phyloP scores from a whole-genome alignment of 2,797 vertebrate species.

The Hoplostethus mediterraneus region DNA sequence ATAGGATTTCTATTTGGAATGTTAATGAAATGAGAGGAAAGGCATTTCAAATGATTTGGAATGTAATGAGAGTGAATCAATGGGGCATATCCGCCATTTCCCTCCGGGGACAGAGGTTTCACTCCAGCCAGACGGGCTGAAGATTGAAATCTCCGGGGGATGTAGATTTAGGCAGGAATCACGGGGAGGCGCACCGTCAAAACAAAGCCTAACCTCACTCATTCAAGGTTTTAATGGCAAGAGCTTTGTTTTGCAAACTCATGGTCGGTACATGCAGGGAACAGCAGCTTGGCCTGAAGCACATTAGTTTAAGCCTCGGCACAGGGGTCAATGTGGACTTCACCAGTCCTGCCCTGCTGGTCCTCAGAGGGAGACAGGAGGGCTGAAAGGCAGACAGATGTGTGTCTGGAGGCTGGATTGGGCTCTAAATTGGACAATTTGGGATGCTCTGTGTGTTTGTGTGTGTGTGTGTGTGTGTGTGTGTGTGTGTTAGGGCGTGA shows the following conservation, averaged over 20 bases:
- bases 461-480: constrained; percentile 2
- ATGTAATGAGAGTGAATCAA: constrained; percentile 10
- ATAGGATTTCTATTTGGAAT: not conserved
- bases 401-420: constrained; percentile 9
- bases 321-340: constrained; percentile 8
- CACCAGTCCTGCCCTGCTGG: not conserved
- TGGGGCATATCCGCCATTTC: not conserved
- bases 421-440: constrained; percentile 8
- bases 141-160: not conserved
- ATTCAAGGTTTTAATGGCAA: not conserved
- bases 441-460: not conserved
- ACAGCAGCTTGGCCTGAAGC: not conserved
- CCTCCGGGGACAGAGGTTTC: not conserved
- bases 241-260: constrained; percentile 6
- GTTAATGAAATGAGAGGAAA: constrained; percentile 10
- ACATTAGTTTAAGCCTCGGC: constrained; percentile 24
- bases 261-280: not conserved
- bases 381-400: constrained; percentile 15
- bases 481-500: too few species aligned
- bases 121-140: not conserved
- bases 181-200: not conserved
- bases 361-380: constrained; percentile 3
- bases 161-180: not conserved
- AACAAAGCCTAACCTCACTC: not conserved
- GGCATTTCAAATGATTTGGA: constrained; percentile 3